phyloP scores from a whole-genome alignment of 2,113 vertebrate species.

The Cyanocitta stelleri region DNA sequence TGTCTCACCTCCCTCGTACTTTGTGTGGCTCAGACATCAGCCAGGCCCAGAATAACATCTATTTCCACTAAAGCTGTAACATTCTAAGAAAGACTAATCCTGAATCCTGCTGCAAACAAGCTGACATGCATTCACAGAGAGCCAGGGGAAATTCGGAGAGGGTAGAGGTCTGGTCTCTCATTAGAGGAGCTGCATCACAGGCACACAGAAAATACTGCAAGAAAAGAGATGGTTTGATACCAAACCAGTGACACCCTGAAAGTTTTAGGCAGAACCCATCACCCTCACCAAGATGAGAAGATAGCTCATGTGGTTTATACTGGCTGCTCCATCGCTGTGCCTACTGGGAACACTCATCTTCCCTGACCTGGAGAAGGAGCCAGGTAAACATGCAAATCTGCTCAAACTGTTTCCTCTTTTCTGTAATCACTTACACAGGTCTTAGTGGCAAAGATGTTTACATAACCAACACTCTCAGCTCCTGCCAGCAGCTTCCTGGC shows the following conservation, averaged over 20 bases:
- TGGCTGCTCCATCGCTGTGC: fast-evolving
- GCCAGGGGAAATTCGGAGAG: background rate
- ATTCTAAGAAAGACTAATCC: background rate
- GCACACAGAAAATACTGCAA: background rate
- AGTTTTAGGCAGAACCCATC: background rate
- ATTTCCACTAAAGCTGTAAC: background rate
- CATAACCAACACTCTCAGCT: background rate
- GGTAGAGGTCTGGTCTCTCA: background rate
- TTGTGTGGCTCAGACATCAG: background rate
- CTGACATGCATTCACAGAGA: background rate
- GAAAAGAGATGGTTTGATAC: background rate
- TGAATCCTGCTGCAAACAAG: background rate
- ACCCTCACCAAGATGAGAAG: background rate
- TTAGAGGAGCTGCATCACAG: background rate
- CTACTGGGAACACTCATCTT: background rate
- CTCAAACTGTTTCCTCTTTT: background rate
- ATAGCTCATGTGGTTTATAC: background rate
- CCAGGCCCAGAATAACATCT: background rate
- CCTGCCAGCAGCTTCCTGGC: background rate
- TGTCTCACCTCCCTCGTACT: background rate
- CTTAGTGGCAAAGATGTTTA: conserved; percentile 24
- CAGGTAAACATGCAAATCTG: background rate
- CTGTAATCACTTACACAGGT: background rate
- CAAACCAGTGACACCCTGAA: background rate
- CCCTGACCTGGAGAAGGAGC: background rate